Percentiles rank a stretch among this genome's conserved stretches.
phyloP scores from a whole-genome alignment of 2,797 vertebrate species.

The Myripristis jacobus region DNA sequence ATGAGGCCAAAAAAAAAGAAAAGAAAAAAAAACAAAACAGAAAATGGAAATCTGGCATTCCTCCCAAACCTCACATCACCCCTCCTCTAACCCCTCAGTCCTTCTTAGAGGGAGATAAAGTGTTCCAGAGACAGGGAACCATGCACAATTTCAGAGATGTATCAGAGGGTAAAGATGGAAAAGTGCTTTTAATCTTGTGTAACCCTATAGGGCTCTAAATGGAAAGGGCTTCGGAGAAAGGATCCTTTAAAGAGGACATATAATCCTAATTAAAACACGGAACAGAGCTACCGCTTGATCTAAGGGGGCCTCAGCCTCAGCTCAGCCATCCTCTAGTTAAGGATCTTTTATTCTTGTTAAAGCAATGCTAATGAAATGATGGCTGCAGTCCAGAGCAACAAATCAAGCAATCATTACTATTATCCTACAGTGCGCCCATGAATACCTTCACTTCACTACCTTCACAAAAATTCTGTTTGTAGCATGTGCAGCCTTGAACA shows the following conservation, averaged over 20 bases:
- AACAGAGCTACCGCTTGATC: conserved; percentile 75
- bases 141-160: conserved; percentile 81
- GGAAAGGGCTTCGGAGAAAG: conserved; percentile 71
- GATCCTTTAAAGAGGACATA: conserved; percentile 79
- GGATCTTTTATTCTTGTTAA: conserved; percentile 66
- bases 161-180: conserved; percentile 79
- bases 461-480: conserved; percentile 19
- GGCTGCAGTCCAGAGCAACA: conserved; percentile 52
- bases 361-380: conserved; percentile 69
- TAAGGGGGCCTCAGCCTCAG: conserved; percentile 53
- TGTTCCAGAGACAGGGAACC: conserved; percentile 78
- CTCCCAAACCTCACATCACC: conserved; percentile 53
- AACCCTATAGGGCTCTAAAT: conserved; percentile 81
- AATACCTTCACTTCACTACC: conserved; percentile 44
- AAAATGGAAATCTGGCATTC: conserved; percentile 39
- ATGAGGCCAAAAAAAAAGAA: no score
- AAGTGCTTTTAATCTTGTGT: conserved; percentile 84
- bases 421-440: conserved; percentile 34
- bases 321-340: conserved; percentile 51
- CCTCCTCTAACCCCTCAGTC: conserved; percentile 60
- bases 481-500: conserved; percentile 23
- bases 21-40: conserved; percentile 25
- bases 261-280: conserved; percentile 83
- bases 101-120: conserved; percentile 75
- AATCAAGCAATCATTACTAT: conserved; percentile 59